Evolutionary conservation across 2,797 vertebrate species (phyloP).

Genomic region (Chelon labrosus): DNA sequence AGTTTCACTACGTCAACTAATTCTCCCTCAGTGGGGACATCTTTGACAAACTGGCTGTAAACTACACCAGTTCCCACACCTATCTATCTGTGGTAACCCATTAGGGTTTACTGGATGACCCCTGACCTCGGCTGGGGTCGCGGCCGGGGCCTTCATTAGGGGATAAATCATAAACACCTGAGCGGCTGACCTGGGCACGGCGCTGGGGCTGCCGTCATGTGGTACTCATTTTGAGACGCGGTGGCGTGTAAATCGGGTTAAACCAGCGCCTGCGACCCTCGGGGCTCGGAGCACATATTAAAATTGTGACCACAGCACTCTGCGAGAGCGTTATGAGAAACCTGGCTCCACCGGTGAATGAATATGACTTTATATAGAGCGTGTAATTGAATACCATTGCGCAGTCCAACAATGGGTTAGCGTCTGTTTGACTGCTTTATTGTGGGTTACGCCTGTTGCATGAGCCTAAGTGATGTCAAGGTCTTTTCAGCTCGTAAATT

Average conservation of each 20-base stretch:
- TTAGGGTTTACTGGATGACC: constrained; percentile 81
- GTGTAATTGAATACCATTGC: constrained; percentile 59
- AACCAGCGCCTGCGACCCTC: constrained; percentile 79
- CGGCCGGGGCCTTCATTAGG: constrained; percentile 79
- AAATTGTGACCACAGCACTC: constrained; percentile 74
- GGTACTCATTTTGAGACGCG: constrained; percentile 77
- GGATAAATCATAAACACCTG: constrained; percentile 86
- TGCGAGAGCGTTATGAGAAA: constrained; percentile 44
- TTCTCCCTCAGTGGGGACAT: constrained; percentile 8
- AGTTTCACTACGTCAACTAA: constrained; percentile 4
- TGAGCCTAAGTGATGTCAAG: background rate
- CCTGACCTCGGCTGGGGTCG: constrained; percentile 71
- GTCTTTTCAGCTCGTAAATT: background rate
- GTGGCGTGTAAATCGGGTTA: constrained; percentile 82
- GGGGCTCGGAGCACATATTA: constrained; percentile 79
- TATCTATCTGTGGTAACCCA: constrained; percentile 75
- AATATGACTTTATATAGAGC: constrained; percentile 57
- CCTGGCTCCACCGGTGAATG: constrained; percentile 32
- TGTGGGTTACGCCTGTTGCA: constrained; percentile 12
- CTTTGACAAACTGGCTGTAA: constrained; percentile 46
- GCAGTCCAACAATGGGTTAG: constrained; percentile 41
- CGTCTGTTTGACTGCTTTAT: constrained; percentile 35
- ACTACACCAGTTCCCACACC: constrained; percentile 73
- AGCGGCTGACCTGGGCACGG: constrained; percentile 74
- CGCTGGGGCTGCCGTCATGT: constrained; percentile 71